Base-by-base conservation (phyloP, 2,888 invertebrate genomes). In the Catocala sponsa region DNA sequence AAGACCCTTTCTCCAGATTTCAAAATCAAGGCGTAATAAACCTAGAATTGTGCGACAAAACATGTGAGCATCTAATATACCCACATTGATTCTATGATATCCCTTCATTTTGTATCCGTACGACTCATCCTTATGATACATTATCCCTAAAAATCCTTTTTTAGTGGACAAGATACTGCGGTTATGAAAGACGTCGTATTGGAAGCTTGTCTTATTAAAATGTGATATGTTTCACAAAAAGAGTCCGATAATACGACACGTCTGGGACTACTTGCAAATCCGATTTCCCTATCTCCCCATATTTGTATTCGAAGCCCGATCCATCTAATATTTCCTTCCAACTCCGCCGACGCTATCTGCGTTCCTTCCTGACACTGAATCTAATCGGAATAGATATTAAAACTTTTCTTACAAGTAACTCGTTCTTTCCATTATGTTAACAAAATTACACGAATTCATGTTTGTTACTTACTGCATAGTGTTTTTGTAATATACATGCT, bases 351-450 rank as follows among this genome's bases (percentile, higher is more conserved):
- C 88, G 90, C 90, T 92, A 92, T 91, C 92, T 90, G 85, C 91
- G 91, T 92, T 91, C 91, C 88, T 92, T 90, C 91, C 92, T 94
- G 92, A 91, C 93, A 93, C 93, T 92, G 93, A 92, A 94, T 94
- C 94, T 92, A 94, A 94, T 94, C 94, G 92, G 94, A 93, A 94
- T 93, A 92, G 92, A 94, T 95, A 95, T 94, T 94, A 95, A 94
- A 94, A 94, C 90, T 92, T 91, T 90, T 86, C 90, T 90, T 90
- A 88, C 89, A 87, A 85, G 86, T 78, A 83, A 83, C 84, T 86
- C 86, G 79, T 82, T 85, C 81, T 79, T 85, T 83, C 81, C 74
- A 79, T 80, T 79, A 85, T 83, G 84, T 82, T 75, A 74, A 59
- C 59, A 52, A 83, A 81, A 84, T 84, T 84, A 82, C 77, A 77